phyloP scores from a whole-genome alignment of 2,113 vertebrate species.

The Microtus ochrogaster region DNA sequence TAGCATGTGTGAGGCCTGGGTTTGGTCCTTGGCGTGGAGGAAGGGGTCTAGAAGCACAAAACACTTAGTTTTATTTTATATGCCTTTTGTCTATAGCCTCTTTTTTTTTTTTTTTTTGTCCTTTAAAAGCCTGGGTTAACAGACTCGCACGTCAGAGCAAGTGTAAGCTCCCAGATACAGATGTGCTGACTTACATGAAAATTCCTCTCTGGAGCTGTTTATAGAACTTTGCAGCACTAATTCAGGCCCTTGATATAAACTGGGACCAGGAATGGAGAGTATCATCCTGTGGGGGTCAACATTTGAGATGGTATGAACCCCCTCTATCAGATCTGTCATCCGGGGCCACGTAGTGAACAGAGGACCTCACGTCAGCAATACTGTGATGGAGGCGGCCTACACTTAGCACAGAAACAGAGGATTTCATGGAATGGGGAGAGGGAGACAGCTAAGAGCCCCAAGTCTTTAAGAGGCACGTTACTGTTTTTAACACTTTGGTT shows the following conservation, averaged over 20 bases:
- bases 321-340: neutral
- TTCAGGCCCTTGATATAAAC: neutral
- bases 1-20: neutral
- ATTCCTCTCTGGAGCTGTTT: neutral
- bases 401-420: neutral
- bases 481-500: neutral
- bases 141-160: neutral
- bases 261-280: neutral
- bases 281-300: neutral
- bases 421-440: neutral
- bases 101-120: no score
- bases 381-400: neutral
- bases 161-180: neutral
- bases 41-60: neutral
- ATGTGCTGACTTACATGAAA: neutral
- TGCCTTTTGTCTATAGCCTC: neutral
- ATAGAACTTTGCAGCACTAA: neutral
- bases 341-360: neutral
- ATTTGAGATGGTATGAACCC: neutral
- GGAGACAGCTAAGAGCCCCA: neutral
- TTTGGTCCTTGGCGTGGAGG: neutral
- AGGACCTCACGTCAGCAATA: neutral
- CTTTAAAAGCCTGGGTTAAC: neutral
- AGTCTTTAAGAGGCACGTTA: neutral
- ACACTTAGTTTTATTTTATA: neutral